Base-by-base conservation (phyloP, 2,113 vertebrate species). In the Nesoenas mayeri region DNA sequence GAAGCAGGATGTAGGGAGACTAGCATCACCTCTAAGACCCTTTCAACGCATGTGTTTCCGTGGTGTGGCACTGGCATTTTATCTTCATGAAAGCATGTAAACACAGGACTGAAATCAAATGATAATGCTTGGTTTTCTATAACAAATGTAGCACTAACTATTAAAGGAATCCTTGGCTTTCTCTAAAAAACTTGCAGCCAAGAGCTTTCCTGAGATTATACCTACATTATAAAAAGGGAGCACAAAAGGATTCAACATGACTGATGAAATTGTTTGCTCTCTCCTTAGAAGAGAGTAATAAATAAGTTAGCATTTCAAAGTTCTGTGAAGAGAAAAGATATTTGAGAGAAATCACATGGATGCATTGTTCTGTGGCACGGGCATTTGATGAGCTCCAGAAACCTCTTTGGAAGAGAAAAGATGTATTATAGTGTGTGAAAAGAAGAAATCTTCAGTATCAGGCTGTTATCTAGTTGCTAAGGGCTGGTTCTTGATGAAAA, bases 211-310 rank as follows among this genome's bases (percentile, higher is more conserved):
- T 75, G 61, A 78, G 89, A 86, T 86, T 81, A 72, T 26, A 89
- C 29, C 38, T 65, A 69, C 48, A 51, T 75, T 79, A 89, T 50
- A 77, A 93, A 89, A 89, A 89, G 36, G 36, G 19, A 86, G 21
- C 64, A 96, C 34, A 72, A 94, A 90, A 82, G 25, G 57, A 92
- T 87, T 91, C 66, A 93, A 87, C 21, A 58, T 82, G 88, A 92
- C 15, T 89, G 79, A 95, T 93, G 44, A 94, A 96, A 95, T n/a
- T 84, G 79, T 89, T 96, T 95, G 83, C 65, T 87, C 93, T 96
- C 71, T 83, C 79, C 86, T 87, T 66, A 81, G 83, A 79, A 85
- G 21, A 71, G 54, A 91, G 73, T 42, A 91, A 95, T 91, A 96
- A 95, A 91, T 92, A 96, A 95, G 80, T 62, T 77, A 94, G 69